Conservation (phyloP, 2,888 invertebrate species). For the Drepanosiphum platanoidis region DNA sequence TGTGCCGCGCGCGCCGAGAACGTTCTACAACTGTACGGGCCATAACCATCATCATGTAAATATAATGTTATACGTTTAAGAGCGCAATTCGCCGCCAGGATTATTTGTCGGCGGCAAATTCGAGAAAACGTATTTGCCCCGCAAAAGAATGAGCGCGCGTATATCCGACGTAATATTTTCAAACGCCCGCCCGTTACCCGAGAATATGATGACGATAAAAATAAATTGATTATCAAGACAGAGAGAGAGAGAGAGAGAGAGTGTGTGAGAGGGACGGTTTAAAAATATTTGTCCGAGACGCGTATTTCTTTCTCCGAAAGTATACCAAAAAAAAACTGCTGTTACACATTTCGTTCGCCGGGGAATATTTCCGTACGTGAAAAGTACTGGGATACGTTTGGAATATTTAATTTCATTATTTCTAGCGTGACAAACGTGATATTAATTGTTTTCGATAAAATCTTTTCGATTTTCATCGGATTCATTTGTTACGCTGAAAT, state of each 20-base stretch:
- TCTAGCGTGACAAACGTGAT: no score
- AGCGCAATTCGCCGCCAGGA: background rate
- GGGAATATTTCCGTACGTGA: no score
- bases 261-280: background rate
- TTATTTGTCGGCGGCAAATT: background rate
- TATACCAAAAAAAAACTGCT: no score
- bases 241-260: background rate
- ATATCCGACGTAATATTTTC: background rate
- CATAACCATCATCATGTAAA: constrained; percentile 13
- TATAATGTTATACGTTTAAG: background rate
- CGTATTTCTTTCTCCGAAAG: no score
- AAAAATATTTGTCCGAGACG: background rate
- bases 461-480: no score
- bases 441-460: no score
- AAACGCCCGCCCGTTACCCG: background rate
- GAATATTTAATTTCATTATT: no score
- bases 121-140: background rate
- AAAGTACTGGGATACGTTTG: background rate
- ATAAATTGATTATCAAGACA: background rate
- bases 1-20: background rate
- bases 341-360: no score
- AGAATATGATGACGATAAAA: background rate
- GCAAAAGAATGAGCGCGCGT: background rate
- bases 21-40: background rate
- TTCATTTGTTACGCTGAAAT: no score